Conservation (phyloP, 2,888 invertebrate species). For the Tenthredo livida region DNA sequence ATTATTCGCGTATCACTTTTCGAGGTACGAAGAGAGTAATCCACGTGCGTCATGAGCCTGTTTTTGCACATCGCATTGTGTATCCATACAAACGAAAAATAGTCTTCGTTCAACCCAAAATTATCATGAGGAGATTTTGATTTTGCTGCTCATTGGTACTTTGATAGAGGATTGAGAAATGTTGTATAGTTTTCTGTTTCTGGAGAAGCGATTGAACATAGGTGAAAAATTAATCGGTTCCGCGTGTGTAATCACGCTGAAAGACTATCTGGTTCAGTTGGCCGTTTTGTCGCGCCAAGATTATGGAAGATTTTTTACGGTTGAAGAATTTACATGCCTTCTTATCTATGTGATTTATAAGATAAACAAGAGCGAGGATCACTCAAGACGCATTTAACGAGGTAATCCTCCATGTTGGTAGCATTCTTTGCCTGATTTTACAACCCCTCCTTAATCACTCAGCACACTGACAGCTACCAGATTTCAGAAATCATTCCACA, state of each 20-base stretch:
- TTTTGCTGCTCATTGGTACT: not conserved
- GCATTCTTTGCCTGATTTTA: slow-evolving; percentile 64
- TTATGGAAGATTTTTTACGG: slow-evolving; percentile 72
- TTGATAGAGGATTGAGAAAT: not conserved
- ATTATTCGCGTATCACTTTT: not conserved
- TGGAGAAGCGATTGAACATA: not conserved
- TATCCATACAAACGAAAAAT: not conserved
- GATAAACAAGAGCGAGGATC: slow-evolving; percentile 73
- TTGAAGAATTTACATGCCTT: slow-evolving; percentile 64
- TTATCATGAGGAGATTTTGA: not conserved
- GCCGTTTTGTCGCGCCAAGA: slow-evolving; percentile 60
- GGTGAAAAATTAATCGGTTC: not conserved
- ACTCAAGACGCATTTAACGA: slow-evolving; percentile 69
- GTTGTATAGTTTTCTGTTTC: not conserved
- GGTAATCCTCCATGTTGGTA: slow-evolving; percentile 66
- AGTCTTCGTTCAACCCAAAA: not conserved
- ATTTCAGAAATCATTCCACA: slow-evolving; percentile 72
- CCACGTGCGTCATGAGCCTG: not conserved
- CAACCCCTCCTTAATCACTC: slow-evolving; percentile 71
- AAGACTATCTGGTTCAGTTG: slow-evolving; percentile 27
- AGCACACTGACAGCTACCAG: slow-evolving; percentile 59
- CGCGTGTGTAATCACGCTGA: not conserved
- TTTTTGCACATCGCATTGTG: not conserved
- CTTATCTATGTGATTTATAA: slow-evolving; percentile 76
- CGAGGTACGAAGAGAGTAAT: not conserved